A percentile compares a stretch with the other conserved stretches of the same genome.
phyloP scores from a whole-genome alignment of 2,797 vertebrate species.

The Pyrocephalus nanus region DNA sequence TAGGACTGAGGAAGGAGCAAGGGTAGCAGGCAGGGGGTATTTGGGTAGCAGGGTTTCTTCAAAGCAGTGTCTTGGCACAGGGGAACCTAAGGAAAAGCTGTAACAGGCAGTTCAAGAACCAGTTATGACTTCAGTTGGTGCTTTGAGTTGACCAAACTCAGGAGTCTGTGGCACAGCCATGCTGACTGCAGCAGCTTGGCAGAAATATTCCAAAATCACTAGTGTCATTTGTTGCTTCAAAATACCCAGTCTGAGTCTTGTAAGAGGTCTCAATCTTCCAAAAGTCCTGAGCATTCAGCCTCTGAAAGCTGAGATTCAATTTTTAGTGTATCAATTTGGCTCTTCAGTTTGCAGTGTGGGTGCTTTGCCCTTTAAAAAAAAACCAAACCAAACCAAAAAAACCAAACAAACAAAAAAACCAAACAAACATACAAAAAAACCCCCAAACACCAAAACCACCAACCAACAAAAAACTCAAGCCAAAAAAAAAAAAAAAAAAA shows the following conservation, averaged over 20 bases:
- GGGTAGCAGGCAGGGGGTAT: neutral
- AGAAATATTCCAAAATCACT: neutral
- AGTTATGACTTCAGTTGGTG: neutral
- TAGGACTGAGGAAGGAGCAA: neutral
- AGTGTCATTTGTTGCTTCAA: neutral
- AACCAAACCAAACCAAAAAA: too few relatives aligned
- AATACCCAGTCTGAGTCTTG: fast-evolving
- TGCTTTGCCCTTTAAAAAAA: neutral
- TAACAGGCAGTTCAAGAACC: neutral
- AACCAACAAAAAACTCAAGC: too few relatives aligned
- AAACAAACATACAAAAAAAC: too few relatives aligned
- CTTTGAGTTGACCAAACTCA: neutral
- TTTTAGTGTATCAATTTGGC: neutral
- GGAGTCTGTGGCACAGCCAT: neutral
- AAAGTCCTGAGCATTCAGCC: neutral
- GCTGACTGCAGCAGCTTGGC: neutral
- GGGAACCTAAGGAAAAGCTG: neutral
- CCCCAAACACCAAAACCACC: too few relatives aligned
- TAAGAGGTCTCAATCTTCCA: neutral
- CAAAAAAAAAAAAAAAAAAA: neutral
- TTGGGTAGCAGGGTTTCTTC: neutral
- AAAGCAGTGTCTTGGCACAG: neutral
- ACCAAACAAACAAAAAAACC: neutral
- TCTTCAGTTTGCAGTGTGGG: neutral
- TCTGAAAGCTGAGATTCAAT: neutral